phyloP scores from a whole-genome alignment of 2,888 invertebrate genomes.

The Lasioglossum lativentre region DNA sequence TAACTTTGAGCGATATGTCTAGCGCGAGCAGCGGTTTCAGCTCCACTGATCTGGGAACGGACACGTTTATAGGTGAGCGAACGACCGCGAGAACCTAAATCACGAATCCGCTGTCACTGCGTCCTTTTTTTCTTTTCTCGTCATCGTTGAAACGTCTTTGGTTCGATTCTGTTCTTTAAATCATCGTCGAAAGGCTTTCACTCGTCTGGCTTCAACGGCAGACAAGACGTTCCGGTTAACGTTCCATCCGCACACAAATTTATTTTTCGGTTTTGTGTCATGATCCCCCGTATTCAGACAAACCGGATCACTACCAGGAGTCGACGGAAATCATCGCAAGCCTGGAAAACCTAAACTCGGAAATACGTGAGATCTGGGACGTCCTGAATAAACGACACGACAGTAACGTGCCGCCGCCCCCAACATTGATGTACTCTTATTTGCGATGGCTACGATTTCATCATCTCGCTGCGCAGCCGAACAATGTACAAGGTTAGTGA shows the following conservation, averaged over 20 bases:
- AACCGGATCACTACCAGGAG: slow-evolving; percentile 87
- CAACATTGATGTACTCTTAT: slow-evolving; percentile 86
- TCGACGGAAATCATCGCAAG: slow-evolving; percentile 90
- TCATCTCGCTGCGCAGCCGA: slow-evolving; percentile 76
- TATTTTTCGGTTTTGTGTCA: slow-evolving; percentile 53
- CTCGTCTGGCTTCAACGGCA: neutral
- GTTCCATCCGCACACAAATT: slow-evolving; percentile 28
- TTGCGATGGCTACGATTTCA: slow-evolving; percentile 86
- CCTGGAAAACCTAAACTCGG: slow-evolving; percentile 89
- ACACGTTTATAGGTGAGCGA: slow-evolving; percentile 83
- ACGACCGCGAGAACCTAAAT: neutral
- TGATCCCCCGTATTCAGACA: slow-evolving; percentile 73
- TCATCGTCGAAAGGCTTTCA: neutral
- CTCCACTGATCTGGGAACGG: slow-evolving; percentile 89
- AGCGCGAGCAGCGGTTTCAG: slow-evolving; percentile 88
- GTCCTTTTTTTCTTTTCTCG: slow-evolving; percentile 9
- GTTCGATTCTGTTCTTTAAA: neutral
- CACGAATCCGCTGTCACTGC: neutral
- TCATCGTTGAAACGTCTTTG: neutral
- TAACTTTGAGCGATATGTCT: slow-evolving; percentile 89
- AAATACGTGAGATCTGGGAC: slow-evolving; percentile 90
- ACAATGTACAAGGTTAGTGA: slow-evolving; percentile 76
- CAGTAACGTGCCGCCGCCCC: slow-evolving; percentile 85
- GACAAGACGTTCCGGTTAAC: slow-evolving; percentile 1
- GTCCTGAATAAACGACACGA: slow-evolving; percentile 88